phyloP scores from a whole-genome alignment of 1,140 invertebrate species.

The Leptinotarsa lineolata region DNA sequence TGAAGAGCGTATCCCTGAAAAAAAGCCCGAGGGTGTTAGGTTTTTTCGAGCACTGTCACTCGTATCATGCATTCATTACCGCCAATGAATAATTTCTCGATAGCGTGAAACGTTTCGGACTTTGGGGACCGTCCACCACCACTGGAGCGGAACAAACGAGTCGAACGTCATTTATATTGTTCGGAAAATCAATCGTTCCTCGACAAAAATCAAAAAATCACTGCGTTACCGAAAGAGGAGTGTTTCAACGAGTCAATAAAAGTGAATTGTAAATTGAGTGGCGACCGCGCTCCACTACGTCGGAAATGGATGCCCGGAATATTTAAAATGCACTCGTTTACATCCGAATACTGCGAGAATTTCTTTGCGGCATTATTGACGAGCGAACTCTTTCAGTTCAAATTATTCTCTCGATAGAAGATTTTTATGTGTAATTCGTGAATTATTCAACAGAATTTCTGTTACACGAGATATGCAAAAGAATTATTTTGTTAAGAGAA shows the following conservation, averaged over 20 bases:
- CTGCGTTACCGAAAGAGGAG: not conserved
- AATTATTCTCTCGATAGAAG: not conserved
- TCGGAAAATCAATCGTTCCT: not conserved
- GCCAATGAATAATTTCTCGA: too few species aligned
- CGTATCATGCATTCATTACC: too few species aligned
- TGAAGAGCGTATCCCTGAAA: too few species aligned
- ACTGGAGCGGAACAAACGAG: not conserved
- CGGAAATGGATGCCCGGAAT: constrained; percentile 7
- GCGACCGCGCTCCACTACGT: not conserved
- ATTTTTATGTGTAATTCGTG: not conserved
- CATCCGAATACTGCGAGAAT: not conserved
- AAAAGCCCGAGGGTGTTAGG: too few species aligned
- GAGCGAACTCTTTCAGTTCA: not conserved
- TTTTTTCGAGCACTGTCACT: too few species aligned
- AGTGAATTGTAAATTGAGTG: constrained; percentile 10
- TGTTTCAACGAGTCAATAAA: not conserved
- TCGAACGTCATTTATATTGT: not conserved
- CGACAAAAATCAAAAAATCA: constrained; percentile 1
- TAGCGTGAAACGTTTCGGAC: too few species aligned
- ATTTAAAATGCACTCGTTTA: constrained; percentile 6
- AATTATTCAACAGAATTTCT: not conserved
- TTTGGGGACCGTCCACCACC: not conserved
- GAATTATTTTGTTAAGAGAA: not conserved
- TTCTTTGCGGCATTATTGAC: not conserved
- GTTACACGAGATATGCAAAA: not conserved